Base-by-base conservation (phyloP, 2,888 invertebrate genomes). In the Brachypterus glaber region DNA sequence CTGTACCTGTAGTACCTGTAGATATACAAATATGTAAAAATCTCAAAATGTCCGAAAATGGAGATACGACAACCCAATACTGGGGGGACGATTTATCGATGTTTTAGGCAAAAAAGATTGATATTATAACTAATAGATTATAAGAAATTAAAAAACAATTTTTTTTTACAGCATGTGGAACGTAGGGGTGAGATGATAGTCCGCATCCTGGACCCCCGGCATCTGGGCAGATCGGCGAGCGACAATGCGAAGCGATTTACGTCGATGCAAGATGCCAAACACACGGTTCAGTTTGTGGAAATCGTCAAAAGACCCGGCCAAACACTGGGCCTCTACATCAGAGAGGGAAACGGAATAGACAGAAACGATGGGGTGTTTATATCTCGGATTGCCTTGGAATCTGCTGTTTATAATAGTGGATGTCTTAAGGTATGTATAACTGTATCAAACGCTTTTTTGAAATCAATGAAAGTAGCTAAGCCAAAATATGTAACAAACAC, bases 281-380 rank as follows among this genome's bases (percentile, higher is more conserved):
- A 64, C 45, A 76, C 80, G 51, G 88, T 91, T 44, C 79, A 88
- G 64, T 79, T 95, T 60, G 95, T 98, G 52, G 98, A 98, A 70
- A 96, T 98, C 59, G 93, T 98, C 50, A 98, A 98, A 68, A 78
- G 96, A 54, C 98, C 98, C 1, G 98, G 97, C 9, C 97, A 98
- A 69, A 96, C 96, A 18, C 72, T 98, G 46, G 98, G 98, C 29
- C 76, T 98, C 43, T 98, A 98, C 67, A 96, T 98, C 59, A 77
- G 96, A 26, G 97, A 98, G 76, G 96, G 97, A n/a, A 96, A 98
- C 59, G 97, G 96, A n/a, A 79, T 87, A 37, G 90, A 92, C 57
- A 77, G 93, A 44, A 80, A 82, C 31, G 93, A 95, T 57, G 98
- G 98, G 30, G 97, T 98, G 44, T 98, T 98, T 71, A 96, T 98